phyloP scores from a whole-genome alignment of 2,888 invertebrate species.

The Drosophila birchii region DNA sequence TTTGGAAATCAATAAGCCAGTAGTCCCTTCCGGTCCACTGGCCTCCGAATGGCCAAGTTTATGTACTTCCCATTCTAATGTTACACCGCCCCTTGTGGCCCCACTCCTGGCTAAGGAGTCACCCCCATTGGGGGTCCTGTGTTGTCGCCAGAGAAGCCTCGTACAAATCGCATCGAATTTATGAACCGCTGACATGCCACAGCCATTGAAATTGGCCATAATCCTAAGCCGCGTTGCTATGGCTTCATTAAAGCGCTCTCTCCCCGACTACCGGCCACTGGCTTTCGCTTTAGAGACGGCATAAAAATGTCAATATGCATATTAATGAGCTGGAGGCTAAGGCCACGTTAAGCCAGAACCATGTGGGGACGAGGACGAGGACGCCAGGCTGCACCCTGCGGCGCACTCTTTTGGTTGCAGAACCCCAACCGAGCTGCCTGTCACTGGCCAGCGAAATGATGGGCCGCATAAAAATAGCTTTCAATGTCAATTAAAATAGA shows the following conservation, averaged over 20 bases:
- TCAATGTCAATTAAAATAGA: slow-evolving; percentile 80
- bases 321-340: slow-evolving; percentile 61
- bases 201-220: slow-evolving; percentile 65
- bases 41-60: slow-evolving; percentile 14
- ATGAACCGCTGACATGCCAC: slow-evolving; percentile 77
- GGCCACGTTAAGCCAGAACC: neutral
- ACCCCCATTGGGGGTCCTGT: neutral
- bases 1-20: slow-evolving; percentile 11
- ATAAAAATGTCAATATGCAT: slow-evolving; percentile 74
- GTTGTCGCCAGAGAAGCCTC: slow-evolving; percentile 14
- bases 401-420: slow-evolving; percentile 31
- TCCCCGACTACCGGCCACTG: slow-evolving; percentile 30
- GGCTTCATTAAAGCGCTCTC: slow-evolving; percentile 71
- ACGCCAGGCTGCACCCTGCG: slow-evolving; percentile 51
- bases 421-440: slow-evolving; percentile 61
- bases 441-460: slow-evolving; percentile 59
- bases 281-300: slow-evolving; percentile 58
- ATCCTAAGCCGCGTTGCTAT: slow-evolving; percentile 58
- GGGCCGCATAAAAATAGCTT: slow-evolving; percentile 70
- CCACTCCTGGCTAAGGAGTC: neutral
- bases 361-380: slow-evolving; percentile 13
- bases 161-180: slow-evolving; percentile 62
- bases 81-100: neutral
- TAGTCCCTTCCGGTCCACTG: slow-evolving; percentile 7
- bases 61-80: slow-evolving; percentile 33